Base-by-base conservation (phyloP, 2,888 invertebrate species). In the Conistra vaccinii region DNA sequence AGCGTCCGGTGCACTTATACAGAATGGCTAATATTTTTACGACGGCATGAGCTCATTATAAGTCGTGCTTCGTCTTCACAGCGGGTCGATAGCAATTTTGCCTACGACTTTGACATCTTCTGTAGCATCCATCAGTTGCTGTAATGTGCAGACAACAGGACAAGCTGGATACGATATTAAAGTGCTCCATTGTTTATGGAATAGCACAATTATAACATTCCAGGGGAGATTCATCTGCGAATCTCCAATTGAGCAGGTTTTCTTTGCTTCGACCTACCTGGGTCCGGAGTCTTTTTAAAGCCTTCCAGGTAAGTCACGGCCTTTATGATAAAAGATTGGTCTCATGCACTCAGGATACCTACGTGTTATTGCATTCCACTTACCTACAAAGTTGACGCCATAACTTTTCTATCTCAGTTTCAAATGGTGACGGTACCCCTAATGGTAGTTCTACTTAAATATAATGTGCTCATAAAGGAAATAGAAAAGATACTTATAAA, bases 401-500 rank as follows among this genome's bases (percentile, higher is more conserved):
- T 71, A 35, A 26, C 32, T 58, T 58, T 51, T 26, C 62, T n/a
- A 9, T 20, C 1, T 35, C 26, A n/a, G 3, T 45, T 17, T 48
- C 1, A 48, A 55, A 68, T 55, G 39, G 12, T 20, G 10, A 39
- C 10, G 32, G 14, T 23, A 35, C 53, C 42, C 17, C 10, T 73
- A 65, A 79, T 68, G 57, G 32, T 7, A 68, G 51, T 10, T 45
- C 17, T 7, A 55, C 63, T 60, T 69, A 63, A 68, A 79, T 26
- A 29, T 73, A 79, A 79, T 74, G 35, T 26, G 20, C 57, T 53
- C 74, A 12, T 80, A 61, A 29, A 69, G 61, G 65, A 73, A 79
- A 79, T 35, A 60, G 45, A 73, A 68, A 73, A 63, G 23, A 68
- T 26, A 73, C 39, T 65, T 72, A 74, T 39, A 58, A 57, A 66